phyloP scores from a whole-genome alignment of 2,888 invertebrate species.

The Lumbricus terrestris region DNA sequence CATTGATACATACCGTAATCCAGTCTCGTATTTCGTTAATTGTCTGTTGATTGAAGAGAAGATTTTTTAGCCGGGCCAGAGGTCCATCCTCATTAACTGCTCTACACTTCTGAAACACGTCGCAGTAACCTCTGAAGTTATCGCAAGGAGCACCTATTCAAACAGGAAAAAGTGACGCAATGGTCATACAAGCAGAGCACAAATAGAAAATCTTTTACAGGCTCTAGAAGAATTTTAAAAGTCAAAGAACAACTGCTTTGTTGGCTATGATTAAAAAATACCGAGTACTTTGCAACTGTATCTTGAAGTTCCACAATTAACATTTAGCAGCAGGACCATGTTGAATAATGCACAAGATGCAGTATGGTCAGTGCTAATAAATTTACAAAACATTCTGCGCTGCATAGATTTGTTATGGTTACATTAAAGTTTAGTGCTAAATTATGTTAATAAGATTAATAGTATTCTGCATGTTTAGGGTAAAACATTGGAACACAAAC shows the following conservation, averaged over 20 bases:
- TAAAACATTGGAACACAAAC: no score
- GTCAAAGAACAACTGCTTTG: neutral
- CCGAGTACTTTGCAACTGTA: neutral
- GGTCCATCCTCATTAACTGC: slow-evolving; percentile 99
- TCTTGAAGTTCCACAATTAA: neutral
- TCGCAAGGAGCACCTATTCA: slow-evolving; percentile 84
- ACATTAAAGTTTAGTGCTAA: no score
- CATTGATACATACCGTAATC: slow-evolving; percentile 80
- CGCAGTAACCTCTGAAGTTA: slow-evolving; percentile 96
- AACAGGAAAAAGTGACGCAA: neutral
- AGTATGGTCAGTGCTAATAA: no score
- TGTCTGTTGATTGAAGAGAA: slow-evolving; percentile 86
- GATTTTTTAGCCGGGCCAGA: slow-evolving; percentile 89
- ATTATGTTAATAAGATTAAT: no score
- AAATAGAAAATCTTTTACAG: neutral
- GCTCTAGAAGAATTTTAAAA: neutral
- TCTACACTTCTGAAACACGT: slow-evolving; percentile 96
- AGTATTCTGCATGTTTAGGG: no score
- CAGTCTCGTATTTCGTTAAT: slow-evolving; percentile 84
- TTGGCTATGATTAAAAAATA: no score
- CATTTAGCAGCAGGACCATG: neutral
- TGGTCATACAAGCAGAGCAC: no score
- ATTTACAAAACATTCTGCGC: no score
- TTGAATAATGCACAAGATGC: no score
- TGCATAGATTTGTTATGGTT: no score